phyloP scores from a whole-genome alignment of 2,113 vertebrate genomes.

The Scomber colias region DNA sequence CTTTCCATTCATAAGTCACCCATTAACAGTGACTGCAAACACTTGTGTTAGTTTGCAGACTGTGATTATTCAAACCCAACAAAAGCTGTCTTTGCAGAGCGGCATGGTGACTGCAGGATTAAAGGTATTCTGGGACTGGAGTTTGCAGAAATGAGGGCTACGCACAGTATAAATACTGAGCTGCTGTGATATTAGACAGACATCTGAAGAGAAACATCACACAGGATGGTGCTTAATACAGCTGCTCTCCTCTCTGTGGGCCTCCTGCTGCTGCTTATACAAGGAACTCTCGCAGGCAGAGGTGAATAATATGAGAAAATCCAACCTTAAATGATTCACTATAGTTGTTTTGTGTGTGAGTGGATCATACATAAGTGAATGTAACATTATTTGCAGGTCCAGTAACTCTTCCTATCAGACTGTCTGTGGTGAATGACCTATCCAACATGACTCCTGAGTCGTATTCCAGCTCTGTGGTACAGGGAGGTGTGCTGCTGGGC shows the following conservation, averaged over 20 bases:
- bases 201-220: neutral
- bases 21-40: conserved; percentile 25
- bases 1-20: conserved; percentile 20
- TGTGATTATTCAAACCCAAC: conserved; percentile 17
- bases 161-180: conserved; percentile 53
- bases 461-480: conserved; percentile 54
- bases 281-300: conserved; percentile 24
- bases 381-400: conserved; percentile 20
- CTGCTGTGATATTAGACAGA: neutral
- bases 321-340: neutral
- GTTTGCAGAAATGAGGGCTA: conserved; percentile 25
- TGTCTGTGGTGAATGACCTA: conserved; percentile 70
- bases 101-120: conserved; percentile 1
- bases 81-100: neutral
- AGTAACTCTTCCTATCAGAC: conserved; percentile 45
- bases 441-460: conserved; percentile 49
- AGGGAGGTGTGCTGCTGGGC: conserved; percentile 75
- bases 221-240: conserved; percentile 39
- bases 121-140: neutral
- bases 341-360: neutral
- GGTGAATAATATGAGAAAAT: conserved; percentile 33
- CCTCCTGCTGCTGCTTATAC: conserved; percentile 58
- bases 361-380: neutral
- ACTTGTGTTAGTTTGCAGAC: conserved; percentile 5
- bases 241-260: conserved; percentile 49